Evolutionary conservation across 1,140 invertebrate species (phyloP).

Genomic region (Anthonomus grandis): DNA sequence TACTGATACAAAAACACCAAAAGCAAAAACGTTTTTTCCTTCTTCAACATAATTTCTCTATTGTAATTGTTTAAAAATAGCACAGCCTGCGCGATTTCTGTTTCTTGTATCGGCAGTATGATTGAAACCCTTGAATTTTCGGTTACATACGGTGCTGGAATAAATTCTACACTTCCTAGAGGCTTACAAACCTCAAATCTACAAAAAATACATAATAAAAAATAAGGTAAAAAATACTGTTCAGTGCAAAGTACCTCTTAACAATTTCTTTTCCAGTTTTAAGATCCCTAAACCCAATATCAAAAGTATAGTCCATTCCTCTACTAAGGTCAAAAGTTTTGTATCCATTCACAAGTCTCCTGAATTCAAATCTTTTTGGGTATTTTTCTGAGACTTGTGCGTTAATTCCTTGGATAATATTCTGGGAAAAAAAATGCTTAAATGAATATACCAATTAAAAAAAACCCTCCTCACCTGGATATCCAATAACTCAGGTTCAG

Average conservation of each 20-base stretch:
- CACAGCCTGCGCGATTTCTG: conserved; percentile 53
- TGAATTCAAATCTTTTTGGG: conserved; percentile 54
- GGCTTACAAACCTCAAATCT: conserved; percentile 72
- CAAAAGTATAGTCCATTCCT: conserved; percentile 85
- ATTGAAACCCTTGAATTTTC: conserved; percentile 80
- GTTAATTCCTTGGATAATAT: conserved; percentile 59
- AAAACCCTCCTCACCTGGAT: conserved; percentile 50
- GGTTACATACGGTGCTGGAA: conserved; percentile 87
- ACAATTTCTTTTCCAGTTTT: conserved; percentile 44
- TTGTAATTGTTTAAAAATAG: conserved; percentile 70
- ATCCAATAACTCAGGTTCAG: conserved; percentile 62
- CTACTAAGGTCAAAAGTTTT: conserved; percentile 80
- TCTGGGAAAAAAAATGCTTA: conserved; percentile 42
- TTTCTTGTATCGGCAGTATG: conserved; percentile 61
- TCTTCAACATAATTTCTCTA: conserved; percentile 67
- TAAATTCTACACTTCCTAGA: conserved; percentile 77
- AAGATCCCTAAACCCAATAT: conserved; percentile 54
- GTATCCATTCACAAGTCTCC: conserved; percentile 74
- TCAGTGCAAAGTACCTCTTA: conserved; percentile 44
- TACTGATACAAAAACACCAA: conserved; percentile 54
- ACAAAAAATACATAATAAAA: conserved; percentile 20
- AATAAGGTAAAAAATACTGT: neutral
- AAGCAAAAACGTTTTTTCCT: conserved; percentile 73
- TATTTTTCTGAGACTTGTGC: conserved; percentile 58
- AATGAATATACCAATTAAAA: conserved; percentile 5